Evolutionary conservation across 2,113 vertebrate genomes (phyloP).

Genomic region (Siniperca chuatsi): DNA sequence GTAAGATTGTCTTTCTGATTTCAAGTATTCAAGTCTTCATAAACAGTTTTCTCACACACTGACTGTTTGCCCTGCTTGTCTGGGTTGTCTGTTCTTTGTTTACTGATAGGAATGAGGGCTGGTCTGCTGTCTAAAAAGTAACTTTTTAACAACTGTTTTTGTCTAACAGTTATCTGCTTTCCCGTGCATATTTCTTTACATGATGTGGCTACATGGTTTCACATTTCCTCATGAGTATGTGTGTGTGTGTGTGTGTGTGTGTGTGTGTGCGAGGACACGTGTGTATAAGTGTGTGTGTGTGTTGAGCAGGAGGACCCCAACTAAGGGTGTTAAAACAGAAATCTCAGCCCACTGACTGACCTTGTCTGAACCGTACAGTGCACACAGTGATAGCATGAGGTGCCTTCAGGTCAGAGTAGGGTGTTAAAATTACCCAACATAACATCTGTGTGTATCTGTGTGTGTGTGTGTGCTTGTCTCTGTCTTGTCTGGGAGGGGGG

Average conservation of each 20-base stretch:
- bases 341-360: conserved; percentile 70
- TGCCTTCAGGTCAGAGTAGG: conserved; percentile 58
- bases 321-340: conserved; percentile 61
- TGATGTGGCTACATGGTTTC: conserved; percentile 53
- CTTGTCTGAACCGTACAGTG: conserved; percentile 69
- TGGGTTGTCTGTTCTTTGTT: neutral
- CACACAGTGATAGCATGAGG: conserved; percentile 45
- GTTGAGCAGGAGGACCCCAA: conserved; percentile 49
- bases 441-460: conserved; percentile 52
- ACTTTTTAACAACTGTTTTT: conserved; percentile 4
- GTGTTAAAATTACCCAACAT: conserved; percentile 60
- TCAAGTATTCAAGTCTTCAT: neutral
- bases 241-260: conserved; percentile 9
- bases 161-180: conserved; percentile 29
- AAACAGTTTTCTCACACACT: neutral
- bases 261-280: conserved; percentile 8
- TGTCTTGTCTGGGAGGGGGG: conserved; percentile 67
- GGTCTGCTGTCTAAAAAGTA: conserved; percentile 15
- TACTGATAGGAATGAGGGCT: conserved; percentile 8
- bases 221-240: conserved; percentile 1
- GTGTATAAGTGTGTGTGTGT: conserved; percentile 12
- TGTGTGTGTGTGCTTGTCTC: conserved; percentile 40
- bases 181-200: conserved; percentile 37
- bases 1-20: neutral
- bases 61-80: neutral